These are phyloP conservation scores for Vombatus ursinus DNA, from an alignment of 2,113 vertebrate species.

Conservation along the genomic window DNA sequence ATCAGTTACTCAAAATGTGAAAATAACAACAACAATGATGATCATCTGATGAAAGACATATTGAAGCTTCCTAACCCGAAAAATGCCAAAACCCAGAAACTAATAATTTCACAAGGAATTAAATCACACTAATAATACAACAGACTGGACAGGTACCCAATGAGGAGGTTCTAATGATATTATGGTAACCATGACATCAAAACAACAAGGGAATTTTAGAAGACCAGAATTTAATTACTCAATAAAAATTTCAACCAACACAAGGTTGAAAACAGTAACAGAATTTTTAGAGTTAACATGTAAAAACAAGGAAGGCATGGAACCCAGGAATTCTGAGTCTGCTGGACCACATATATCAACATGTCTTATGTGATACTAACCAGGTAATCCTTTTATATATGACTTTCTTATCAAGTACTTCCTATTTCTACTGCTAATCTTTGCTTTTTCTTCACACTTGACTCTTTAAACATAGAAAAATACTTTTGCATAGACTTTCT, in stretches of 20 bases:
- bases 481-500: slow-evolving; percentile 11
- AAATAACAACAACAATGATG: not conserved
- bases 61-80: slow-evolving; percentile 47
- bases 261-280: slow-evolving; percentile 43
- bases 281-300: slow-evolving; percentile 25
- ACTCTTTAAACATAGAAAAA: slow-evolving; percentile 30
- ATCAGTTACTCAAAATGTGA: slow-evolving; percentile 62
- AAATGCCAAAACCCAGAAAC: slow-evolving; percentile 38
- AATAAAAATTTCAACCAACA: slow-evolving; percentile 38
- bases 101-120: slow-evolving; percentile 17
- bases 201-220: slow-evolving; percentile 29
- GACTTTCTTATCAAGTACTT: slow-evolving; percentile 1
- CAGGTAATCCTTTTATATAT: not conserved
- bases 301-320: slow-evolving; percentile 39
- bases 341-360: not conserved
- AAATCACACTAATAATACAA: slow-evolving; percentile 36
- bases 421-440: slow-evolving; percentile 7
- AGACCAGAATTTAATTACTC: slow-evolving; percentile 37
- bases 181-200: slow-evolving; percentile 33
- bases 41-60: slow-evolving; percentile 1
- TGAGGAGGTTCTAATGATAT: slow-evolving; percentile 31
- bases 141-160: slow-evolving; percentile 1
- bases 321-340: slow-evolving; percentile 35
- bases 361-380: slow-evolving; percentile 19
- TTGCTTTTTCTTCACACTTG: slow-evolving; percentile 21